Conservation (phyloP, 2,888 invertebrate genomes). For the Nowickia ferox region DNA sequence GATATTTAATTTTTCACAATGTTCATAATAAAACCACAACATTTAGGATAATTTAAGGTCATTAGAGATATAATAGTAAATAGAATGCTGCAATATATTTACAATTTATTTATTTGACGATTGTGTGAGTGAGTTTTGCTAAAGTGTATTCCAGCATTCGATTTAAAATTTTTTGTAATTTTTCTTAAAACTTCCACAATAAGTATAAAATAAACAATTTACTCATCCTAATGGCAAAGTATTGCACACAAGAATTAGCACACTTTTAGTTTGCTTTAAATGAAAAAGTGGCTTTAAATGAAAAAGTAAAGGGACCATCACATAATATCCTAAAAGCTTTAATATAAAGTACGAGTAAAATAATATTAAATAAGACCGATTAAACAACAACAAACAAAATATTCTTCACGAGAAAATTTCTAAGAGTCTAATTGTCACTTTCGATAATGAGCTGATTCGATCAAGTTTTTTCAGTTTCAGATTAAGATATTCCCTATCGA, state of each 20-base stretch:
- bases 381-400: too few species aligned
- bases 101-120: constrained; percentile 2
- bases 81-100: constrained; percentile 19
- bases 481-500: too few species aligned
- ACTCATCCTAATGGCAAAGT: constrained; percentile 16
- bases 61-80: constrained; percentile 49
- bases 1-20: constrained; percentile 40
- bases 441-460: too few species aligned
- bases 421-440: too few species aligned
- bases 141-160: not conserved
- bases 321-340: not conserved
- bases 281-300: constrained; percentile 6
- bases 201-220: not conserved
- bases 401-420: too few species aligned
- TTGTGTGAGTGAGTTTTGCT: not conserved
- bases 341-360: too few species aligned
- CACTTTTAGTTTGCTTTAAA: constrained; percentile 57
- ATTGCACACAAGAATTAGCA: constrained; percentile 57
- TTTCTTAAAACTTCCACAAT: not conserved
- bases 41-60: constrained; percentile 37
- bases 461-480: too few species aligned
- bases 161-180: not conserved
- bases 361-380: too few species aligned
- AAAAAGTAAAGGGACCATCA: not conserved
- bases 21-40: constrained; percentile 62